Evolutionary conservation across 2,888 invertebrate species (phyloP), one percentile per base, ranked within the genome.

Genomic region (Campaea margaritaria): DNA sequence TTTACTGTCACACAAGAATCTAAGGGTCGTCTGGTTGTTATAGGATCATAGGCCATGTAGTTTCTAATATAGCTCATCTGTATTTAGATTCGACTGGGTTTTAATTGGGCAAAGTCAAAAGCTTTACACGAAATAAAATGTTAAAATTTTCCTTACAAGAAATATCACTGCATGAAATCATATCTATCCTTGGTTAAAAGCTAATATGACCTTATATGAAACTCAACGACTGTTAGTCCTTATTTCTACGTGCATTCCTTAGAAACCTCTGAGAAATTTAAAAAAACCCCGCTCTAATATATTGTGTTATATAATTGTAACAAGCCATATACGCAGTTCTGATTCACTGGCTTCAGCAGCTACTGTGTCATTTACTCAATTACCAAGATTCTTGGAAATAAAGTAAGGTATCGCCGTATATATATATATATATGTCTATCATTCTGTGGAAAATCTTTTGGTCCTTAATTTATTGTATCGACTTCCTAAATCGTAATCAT

Each of bases 301-400:
- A 51, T 52, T 42, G 27, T 41, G 16, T 8, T 60, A 38, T 44
- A 53, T 39, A 15, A 55, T 51, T 55, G 55, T 47, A 46, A 9
- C 43, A 12, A n/a, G 0, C 62, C 65, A 47, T 62, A 62, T 66
- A n/a, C n/a, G 7, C 14, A 59, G 42, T 62, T 50, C 48, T 68
- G 65, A 65, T 42, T 68, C 65, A 58, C 27, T 5, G 36, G 41
- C 49, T 41, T 53, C 14, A 14, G 39, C 58, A 47, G 61, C 63
- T 57, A 62, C 61, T 41, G 28, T 56, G 44, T 61, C 54, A 43
- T 67, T 53, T 62, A 62, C 56, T 62, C 56, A 55, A 62, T 57
- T 60, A 61, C 58, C 38, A 36, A 56, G 61, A 67, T 66, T 66
- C 68, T 64, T 42, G 57, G 59, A 60, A 62, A 53, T 39, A 15